phyloP scores from a whole-genome alignment of 2,888 invertebrate genomes.

The Coelinius sp. region DNA sequence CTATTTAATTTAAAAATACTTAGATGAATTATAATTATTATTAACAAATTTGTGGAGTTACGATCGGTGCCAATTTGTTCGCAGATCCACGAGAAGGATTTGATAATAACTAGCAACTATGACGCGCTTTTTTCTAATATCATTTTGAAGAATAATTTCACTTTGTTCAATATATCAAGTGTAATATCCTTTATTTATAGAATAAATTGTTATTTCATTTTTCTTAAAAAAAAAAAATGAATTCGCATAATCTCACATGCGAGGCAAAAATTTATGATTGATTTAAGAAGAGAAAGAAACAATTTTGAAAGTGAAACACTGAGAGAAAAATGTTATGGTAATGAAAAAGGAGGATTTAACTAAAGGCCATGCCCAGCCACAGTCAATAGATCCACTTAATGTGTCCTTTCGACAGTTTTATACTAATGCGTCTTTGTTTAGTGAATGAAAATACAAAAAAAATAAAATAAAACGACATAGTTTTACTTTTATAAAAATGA shows the following conservation, averaged over 20 bases:
- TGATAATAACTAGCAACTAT: slow-evolving; percentile 23
- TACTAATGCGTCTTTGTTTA: slow-evolving; percentile 61
- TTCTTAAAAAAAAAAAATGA: background rate
- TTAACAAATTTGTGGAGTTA: slow-evolving; percentile 32
- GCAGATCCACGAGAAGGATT: slow-evolving; percentile 32
- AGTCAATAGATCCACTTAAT: slow-evolving; percentile 51
- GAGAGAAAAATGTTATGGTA: slow-evolving; percentile 28
- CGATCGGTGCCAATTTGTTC: slow-evolving; percentile 44
- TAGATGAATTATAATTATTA: slow-evolving; percentile 4
- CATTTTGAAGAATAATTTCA: slow-evolving; percentile 25
- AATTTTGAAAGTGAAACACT: background rate
- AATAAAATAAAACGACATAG: slow-evolving; percentile 50
- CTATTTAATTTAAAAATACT: slow-evolving; percentile 39
- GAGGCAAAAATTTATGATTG: background rate
- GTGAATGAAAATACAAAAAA: slow-evolving; percentile 33
- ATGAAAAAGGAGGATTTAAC: slow-evolving; percentile 29
- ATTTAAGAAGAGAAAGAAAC: too few relatives aligned
- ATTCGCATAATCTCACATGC: background rate
- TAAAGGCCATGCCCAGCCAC: slow-evolving; percentile 42
- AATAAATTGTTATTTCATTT: background rate
- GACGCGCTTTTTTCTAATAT: slow-evolving; percentile 31
- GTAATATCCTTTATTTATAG: background rate
- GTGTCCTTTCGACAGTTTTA: slow-evolving; percentile 58
- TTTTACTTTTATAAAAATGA: slow-evolving; percentile 63
- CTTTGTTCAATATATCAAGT: slow-evolving; percentile 4